Evolutionary conservation across 2,113 vertebrate genomes (phyloP), one percentile per base, ranked within the genome.

Genomic region (Callaeas wilsoni): DNA sequence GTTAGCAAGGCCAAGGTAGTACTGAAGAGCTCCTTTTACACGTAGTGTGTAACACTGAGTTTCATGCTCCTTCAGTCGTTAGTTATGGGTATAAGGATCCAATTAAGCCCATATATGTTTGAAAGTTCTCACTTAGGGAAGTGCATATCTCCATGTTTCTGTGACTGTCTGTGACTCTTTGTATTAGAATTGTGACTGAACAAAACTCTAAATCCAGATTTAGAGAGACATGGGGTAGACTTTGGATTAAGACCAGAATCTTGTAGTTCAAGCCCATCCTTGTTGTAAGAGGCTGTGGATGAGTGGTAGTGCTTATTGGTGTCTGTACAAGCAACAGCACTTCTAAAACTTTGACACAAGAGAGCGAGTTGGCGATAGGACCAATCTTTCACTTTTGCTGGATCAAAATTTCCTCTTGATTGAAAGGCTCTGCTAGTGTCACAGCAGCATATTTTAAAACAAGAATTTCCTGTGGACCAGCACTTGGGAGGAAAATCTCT

Each of bases 1-100:
- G 26, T 95, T 89, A 93, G 82, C 50, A 52, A 87, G 75, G 53
- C 52, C 17, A 7, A 46, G 23, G 16, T 29, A 76, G 46, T 57
- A 56, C 60, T 39, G n/a, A 89, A 52, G 52, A 86, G 62, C 21
- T 74, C 42, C 27, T 87, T 96, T 95, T 89, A 77, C 67, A 88
- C 35, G 7, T 7, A 41, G 46, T 68, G 56, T 39, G 1, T 71
- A 90, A 70, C 57, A 70, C 49, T 39, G 62, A 69, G 47, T 93
- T 91, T 80, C 91, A 81, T 33, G 84, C 82, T 95, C 87, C 88
- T 94, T 91, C 84, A 93, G 79, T 65, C 42, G 64, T 94, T 94
- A 78, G 71, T 88, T 95, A 91, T 4, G 29, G 82, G 62, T 87
- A 96, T 94, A 52, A 93, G 59, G 53, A 96, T 90, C 56, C 77